Percentiles rank a stretch among this genome's conserved stretches.
Conservation (phyloP, 2,113 vertebrate genomes). For the Dipodomys merriami region DNA sequence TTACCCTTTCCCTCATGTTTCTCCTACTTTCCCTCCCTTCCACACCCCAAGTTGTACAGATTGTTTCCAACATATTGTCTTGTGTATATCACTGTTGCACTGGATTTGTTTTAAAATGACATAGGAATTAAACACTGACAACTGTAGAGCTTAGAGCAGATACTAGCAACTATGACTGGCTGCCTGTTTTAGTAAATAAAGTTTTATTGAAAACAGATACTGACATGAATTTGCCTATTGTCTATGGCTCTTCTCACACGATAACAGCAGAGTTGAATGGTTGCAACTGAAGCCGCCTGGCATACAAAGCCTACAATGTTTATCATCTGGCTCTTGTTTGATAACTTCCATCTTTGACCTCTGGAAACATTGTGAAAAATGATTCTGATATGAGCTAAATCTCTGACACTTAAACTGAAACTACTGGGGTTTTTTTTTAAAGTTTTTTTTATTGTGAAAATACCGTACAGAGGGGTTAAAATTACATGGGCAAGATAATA, state of each 20-base stretch:
- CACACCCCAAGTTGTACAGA: too few relatives aligned
- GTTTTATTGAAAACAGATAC: slow-evolving; percentile 8
- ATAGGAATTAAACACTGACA: not conserved
- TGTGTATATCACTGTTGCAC: too few relatives aligned
- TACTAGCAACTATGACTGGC: not conserved
- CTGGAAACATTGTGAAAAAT: not conserved
- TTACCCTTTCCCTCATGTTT: too few relatives aligned
- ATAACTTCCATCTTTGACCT: not conserved
- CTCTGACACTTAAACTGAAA: too few relatives aligned
- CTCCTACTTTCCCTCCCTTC: too few relatives aligned
- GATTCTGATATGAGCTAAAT: not conserved
- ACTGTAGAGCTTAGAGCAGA: not conserved
- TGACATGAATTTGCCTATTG: not conserved
- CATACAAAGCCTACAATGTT: slow-evolving; percentile 25
- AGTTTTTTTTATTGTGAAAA: too few relatives aligned
- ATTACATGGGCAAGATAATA: too few relatives aligned
- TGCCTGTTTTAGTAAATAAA: slow-evolving; percentile 36
- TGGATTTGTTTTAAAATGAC: not conserved
- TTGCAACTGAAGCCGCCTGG: not conserved
- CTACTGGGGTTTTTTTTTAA: not conserved
- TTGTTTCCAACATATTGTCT: too few relatives aligned
- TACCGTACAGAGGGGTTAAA: too few relatives aligned
- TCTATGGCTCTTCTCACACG: not conserved
- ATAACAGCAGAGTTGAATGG: not conserved
- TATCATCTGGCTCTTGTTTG: not conserved